A percentile compares a stretch with the other conserved stretches of the same genome.
These are phyloP conservation scores for Drosophila teissieri DNA, from an alignment of 1,140 invertebrate genomes.

Conservation along the genomic window DNA sequence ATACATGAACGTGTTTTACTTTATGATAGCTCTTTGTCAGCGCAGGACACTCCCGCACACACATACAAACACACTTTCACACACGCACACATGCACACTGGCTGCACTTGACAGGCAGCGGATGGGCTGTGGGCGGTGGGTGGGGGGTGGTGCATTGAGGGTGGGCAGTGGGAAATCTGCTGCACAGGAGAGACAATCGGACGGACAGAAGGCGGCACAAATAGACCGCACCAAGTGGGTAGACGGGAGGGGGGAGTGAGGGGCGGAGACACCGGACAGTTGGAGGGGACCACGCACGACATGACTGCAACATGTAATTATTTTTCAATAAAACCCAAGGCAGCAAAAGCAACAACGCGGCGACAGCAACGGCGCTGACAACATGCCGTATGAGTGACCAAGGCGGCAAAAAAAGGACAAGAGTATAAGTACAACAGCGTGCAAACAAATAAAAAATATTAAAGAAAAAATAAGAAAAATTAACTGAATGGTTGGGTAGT, in stretches of 20 bases:
- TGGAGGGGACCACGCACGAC: conserved; percentile 68
- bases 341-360: conserved; percentile 62
- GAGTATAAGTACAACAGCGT: conserved; percentile 10
- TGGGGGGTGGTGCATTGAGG: background rate
- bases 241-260: conserved; percentile 14
- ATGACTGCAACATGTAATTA: conserved; percentile 84
- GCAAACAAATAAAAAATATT: conserved; percentile 14
- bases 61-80: conserved; percentile 15
- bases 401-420: conserved; percentile 34
- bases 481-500: background rate
- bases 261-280: conserved; percentile 10
- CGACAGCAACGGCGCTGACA: conserved; percentile 57
- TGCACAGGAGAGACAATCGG: conserved; percentile 15
- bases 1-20: conserved; percentile 77
- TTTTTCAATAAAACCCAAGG: conserved; percentile 83
- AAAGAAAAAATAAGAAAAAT: conserved; percentile 6
- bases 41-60: conserved; percentile 49
- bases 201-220: conserved; percentile 57
- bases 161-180: conserved; percentile 16
- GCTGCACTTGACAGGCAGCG: conserved; percentile 71
- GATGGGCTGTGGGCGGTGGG: conserved; percentile 17
- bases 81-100: conserved; percentile 25
- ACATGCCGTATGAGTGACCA: conserved; percentile 76
- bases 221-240: conserved; percentile 72
- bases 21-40: conserved; percentile 81